Evolutionary conservation across 2,888 invertebrate genomes (phyloP).

Genomic region (Oligia strigilis): DNA sequence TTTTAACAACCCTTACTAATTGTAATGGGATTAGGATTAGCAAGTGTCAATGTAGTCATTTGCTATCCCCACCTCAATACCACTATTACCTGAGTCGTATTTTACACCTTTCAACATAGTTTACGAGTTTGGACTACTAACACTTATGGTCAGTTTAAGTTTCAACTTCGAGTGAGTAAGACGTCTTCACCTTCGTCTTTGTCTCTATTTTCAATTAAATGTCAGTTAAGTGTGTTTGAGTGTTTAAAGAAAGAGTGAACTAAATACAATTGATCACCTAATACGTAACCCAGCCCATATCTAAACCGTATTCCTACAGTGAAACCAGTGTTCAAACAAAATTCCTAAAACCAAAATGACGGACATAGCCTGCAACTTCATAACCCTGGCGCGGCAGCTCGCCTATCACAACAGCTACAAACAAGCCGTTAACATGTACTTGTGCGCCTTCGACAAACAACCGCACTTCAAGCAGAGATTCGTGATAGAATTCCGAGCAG

Average conservation of each 20-base stretch:
- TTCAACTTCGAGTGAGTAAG: slow-evolving; percentile 16
- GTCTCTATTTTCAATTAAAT: background rate
- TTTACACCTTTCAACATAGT: background rate
- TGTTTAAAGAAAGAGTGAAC: background rate
- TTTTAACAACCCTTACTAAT: slow-evolving; percentile 10
- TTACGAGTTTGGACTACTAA: background rate
- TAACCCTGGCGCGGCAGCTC: slow-evolving; percentile 39
- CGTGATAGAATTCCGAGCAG: slow-evolving; percentile 37
- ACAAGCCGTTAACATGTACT: slow-evolving; percentile 48
- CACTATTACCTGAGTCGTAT: background rate
- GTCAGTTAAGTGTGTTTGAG: background rate
- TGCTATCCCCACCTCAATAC: slow-evolving; percentile 14
- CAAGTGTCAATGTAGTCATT: background rate
- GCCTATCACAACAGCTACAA: slow-evolving; percentile 23
- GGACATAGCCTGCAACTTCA: slow-evolving; percentile 13
- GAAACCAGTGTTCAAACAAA: background rate
- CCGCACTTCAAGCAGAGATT: slow-evolving; percentile 21
- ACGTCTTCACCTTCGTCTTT: background rate
- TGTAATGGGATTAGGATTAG: slow-evolving; percentile 11
- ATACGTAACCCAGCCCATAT: background rate
- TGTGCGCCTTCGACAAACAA: slow-evolving; percentile 41
- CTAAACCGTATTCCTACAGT: background rate
- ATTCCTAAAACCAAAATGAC: slow-evolving; percentile 12
- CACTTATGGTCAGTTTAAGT: slow-evolving; percentile 1
- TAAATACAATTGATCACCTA: background rate